Conservation (phyloP, 1,140 invertebrate species). For the Rhyacophila brunnea region DNA sequence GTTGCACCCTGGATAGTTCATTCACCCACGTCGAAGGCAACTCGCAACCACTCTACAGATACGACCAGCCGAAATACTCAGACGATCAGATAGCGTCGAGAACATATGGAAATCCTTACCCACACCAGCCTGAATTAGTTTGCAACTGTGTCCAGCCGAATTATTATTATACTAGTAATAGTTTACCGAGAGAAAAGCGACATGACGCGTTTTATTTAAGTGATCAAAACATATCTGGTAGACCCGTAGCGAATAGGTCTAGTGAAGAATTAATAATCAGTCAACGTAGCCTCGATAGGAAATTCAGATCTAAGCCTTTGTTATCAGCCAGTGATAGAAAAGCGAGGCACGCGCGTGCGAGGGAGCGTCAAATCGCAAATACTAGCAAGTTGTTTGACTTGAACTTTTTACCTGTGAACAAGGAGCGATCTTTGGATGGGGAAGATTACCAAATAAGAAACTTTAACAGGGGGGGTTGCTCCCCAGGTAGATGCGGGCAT, state of each 20-base stretch:
- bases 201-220: conserved; percentile 26
- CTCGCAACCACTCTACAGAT: conserved; percentile 6
- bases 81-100: conserved; percentile 22
- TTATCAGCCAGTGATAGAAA: conserved; percentile 17
- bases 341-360: background rate
- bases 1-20: conserved; percentile 27
- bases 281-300: conserved; percentile 29
- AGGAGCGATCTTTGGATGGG: conserved; percentile 30
- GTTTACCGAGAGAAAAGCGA: conserved; percentile 26
- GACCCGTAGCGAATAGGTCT: conserved; percentile 19
- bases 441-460: conserved; percentile 25
- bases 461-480: conserved; percentile 18
- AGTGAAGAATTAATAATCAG: conserved; percentile 31
- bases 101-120: conserved; percentile 16
- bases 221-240: conserved; percentile 31
- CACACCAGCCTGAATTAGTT: conserved; percentile 16
- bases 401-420: conserved; percentile 27
- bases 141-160: conserved; percentile 22
- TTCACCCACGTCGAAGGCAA: conserved; percentile 19
- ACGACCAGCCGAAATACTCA: conserved; percentile 18
- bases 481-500: conserved; percentile 18
- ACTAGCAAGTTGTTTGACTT: conserved; percentile 21
- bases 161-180: conserved; percentile 25
- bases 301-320: conserved; percentile 18
- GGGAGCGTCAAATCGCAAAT: conserved; percentile 13